Conservation (phyloP, 2,797 vertebrate species). For the Babyrousa celebensis region DNA sequence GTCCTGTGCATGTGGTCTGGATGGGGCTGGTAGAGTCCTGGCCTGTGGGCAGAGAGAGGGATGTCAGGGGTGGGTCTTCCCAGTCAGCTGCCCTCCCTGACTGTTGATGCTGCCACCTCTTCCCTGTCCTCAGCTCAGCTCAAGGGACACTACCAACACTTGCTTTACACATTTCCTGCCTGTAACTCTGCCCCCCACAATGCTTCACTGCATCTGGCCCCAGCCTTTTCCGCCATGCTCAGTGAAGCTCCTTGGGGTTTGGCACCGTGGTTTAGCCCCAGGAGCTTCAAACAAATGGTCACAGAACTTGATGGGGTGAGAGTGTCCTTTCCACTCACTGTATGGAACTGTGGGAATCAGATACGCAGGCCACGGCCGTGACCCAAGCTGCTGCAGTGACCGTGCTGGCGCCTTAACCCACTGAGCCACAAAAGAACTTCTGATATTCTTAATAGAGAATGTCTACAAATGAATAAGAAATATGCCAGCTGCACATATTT, state of each 20-base stretch:
- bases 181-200: background rate
- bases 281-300: background rate
- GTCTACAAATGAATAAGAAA: background rate
- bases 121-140: background rate
- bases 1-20: constrained; percentile 89
- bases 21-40: constrained; percentile 78
- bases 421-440: no score
- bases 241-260: background rate
- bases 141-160: background rate
- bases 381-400: no score
- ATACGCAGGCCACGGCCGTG: background rate
- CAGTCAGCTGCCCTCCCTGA: background rate
- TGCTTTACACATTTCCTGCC: background rate
- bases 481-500: background rate
- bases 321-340: background rate
- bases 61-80: background rate
- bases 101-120: background rate
- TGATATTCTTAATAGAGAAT: background rate
- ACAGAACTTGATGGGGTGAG: background rate
- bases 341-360: background rate
- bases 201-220: background rate
- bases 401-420: no score
- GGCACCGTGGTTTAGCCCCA: background rate
- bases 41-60: constrained; percentile 66
- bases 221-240: background rate